These are phyloP conservation scores for Empidonax alnorum DNA, from an alignment of 2,113 vertebrate genomes.

Conservation along the genomic window DNA sequence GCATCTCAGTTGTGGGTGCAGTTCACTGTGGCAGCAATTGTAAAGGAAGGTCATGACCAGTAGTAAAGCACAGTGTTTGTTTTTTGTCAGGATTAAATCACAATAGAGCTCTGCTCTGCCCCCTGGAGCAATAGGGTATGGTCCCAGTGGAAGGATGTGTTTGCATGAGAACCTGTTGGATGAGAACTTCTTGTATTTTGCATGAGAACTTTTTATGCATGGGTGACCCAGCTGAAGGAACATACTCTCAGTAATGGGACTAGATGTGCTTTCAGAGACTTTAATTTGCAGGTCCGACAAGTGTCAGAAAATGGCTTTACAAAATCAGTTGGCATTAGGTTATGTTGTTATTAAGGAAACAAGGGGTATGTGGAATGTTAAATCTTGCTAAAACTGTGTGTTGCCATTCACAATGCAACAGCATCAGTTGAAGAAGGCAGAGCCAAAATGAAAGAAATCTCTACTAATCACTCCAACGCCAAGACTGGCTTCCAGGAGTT, in stretches of 20 bases:
- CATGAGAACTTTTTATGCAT: neutral
- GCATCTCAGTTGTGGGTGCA: neutral
- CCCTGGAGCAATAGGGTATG: neutral
- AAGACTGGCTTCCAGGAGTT: neutral
- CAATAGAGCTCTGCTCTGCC: neutral
- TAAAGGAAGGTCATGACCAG: neutral
- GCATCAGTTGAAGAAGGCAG: neutral
- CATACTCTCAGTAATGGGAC: neutral
- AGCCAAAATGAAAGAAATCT: neutral
- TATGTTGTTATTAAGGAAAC: neutral
- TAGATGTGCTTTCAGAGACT: neutral
- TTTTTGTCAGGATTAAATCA: neutral
- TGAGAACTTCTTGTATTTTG: neutral
- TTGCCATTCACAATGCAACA: neutral
- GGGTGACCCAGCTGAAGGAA: neutral
- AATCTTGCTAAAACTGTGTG: neutral
- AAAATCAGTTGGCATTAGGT: neutral
- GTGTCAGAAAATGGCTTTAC: neutral
- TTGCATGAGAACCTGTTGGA: neutral
- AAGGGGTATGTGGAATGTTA: neutral
- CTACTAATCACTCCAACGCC: neutral
- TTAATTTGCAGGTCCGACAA: neutral
- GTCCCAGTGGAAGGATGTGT: neutral
- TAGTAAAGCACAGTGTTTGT: neutral
- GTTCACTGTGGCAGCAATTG: neutral